phyloP scores from a whole-genome alignment of 2,888 invertebrate genomes.

The Leptinotarsa tumamoca region DNA sequence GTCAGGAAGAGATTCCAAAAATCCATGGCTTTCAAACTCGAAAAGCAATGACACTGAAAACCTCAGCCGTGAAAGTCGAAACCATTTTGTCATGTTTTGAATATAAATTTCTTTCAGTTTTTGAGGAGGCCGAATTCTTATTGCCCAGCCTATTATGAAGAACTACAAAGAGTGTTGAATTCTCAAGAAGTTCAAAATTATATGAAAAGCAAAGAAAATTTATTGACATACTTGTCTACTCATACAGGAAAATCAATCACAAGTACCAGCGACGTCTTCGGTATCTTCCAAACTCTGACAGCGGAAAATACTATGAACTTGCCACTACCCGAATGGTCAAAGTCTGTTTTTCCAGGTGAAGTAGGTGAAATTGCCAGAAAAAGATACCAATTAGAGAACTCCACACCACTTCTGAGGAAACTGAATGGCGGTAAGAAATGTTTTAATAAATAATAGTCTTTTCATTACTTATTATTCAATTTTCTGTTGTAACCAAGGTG shows the following conservation, averaged over 20 bases:
- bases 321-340: slow-evolving; percentile 49
- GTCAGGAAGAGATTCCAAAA: too few species aligned
- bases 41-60: too few species aligned
- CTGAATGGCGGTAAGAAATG: slow-evolving; percentile 65
- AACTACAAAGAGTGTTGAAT: slow-evolving; percentile 36
- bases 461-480: not conserved
- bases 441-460: not conserved
- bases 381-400: slow-evolving; percentile 65
- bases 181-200: slow-evolving; percentile 16
- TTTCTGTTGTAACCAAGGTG: too few species aligned
- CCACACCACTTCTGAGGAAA: slow-evolving; percentile 59
- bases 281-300: slow-evolving; percentile 72
- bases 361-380: slow-evolving; percentile 60
- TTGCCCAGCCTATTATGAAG: slow-evolving; percentile 60
- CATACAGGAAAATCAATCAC: slow-evolving; percentile 71
- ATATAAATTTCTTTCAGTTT: slow-evolving; percentile 46
- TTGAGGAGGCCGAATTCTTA: slow-evolving; percentile 59
- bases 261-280: slow-evolving; percentile 65
- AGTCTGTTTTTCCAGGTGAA: slow-evolving; percentile 70
- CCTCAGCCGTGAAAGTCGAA: too few species aligned
- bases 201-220: slow-evolving; percentile 66
- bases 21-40: too few species aligned
- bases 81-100: too few species aligned
- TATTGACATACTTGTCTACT: slow-evolving; percentile 74
- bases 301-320: slow-evolving; percentile 75